Conservation (phyloP, 2,113 vertebrate genomes). For the Syngnathus scovelli region DNA sequence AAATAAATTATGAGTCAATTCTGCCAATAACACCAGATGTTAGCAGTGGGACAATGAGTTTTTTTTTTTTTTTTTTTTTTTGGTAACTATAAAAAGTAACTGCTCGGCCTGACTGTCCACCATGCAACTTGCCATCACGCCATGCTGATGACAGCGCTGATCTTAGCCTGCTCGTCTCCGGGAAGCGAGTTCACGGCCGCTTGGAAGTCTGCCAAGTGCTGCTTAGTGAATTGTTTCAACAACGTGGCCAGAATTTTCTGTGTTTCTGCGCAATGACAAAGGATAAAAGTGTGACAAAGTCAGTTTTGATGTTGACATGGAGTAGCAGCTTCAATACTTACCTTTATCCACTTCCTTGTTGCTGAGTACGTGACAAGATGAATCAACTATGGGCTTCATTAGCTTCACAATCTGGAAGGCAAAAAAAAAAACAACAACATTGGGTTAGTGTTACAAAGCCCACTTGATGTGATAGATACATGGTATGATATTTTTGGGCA, state of each 20-base stretch:
- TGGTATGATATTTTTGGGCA: too few species aligned
- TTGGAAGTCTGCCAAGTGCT: conserved; percentile 70
- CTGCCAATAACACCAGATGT: conserved; percentile 8
- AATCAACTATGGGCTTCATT: conserved; percentile 62
- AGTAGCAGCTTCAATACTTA: conserved; percentile 23
- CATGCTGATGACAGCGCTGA: conserved; percentile 52
- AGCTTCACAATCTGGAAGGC: conserved; percentile 58
- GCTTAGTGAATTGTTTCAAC: conserved; percentile 67
- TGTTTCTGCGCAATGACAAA: conserved; percentile 64
- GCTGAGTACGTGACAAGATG: conserved; percentile 55
- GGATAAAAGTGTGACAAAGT: background rate
- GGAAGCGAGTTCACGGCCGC: conserved; percentile 71
- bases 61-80: conserved; percentile 11
- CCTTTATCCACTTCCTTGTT: conserved; percentile 61
- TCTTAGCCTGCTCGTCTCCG: conserved; percentile 64
- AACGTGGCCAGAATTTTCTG: conserved; percentile 60
- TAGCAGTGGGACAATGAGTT: conserved; percentile 26
- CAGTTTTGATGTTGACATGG: background rate
- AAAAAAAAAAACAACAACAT: conserved; percentile 1
- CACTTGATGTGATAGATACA: too few species aligned
- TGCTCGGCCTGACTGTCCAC: conserved; percentile 15
- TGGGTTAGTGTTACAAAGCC: too few species aligned
- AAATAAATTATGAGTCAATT: conserved; percentile 47
- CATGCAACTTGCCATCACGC: conserved; percentile 38
- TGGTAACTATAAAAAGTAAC: conserved; percentile 28